These are phyloP conservation scores for Lumbricus terrestris DNA, from an alignment of 2,888 invertebrate genomes.

Conservation along the genomic window DNA sequence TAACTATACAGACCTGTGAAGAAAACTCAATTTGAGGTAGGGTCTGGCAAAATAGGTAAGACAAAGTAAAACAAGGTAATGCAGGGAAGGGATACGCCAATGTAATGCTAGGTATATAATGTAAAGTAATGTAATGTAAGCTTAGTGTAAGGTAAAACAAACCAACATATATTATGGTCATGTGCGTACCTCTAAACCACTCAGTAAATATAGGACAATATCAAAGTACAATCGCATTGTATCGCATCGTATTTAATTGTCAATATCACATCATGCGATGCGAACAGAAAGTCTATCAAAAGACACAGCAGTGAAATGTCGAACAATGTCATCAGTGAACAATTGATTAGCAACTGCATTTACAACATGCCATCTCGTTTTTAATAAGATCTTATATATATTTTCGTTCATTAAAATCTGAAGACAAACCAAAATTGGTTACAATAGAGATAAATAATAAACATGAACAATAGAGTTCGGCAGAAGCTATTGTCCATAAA, in stretches of 20 bases:
- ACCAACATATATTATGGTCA: too few relatives aligned
- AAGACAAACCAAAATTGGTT: too few relatives aligned
- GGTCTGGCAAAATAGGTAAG: background rate
- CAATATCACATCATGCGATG: background rate
- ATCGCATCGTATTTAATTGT: background rate
- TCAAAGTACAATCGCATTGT: background rate
- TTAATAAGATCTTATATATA: too few relatives aligned
- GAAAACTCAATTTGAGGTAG: background rate
- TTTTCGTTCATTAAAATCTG: too few relatives aligned
- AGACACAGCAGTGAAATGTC: background rate
- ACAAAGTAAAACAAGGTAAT: background rate
- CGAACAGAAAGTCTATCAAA: background rate
- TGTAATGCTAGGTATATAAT: too few relatives aligned
- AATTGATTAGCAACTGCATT: background rate
- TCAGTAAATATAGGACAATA: background rate
- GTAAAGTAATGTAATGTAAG: too few relatives aligned
- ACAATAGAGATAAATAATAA: too few relatives aligned
- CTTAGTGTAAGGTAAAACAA: too few relatives aligned
- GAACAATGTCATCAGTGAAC: background rate
- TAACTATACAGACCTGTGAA: background rate
- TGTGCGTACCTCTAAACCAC: too few relatives aligned
- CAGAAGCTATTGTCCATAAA: too few relatives aligned
- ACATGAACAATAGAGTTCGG: too few relatives aligned
- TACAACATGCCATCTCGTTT: too few relatives aligned
- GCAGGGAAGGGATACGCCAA: background rate